Evolutionary conservation across 2,797 vertebrate species (phyloP), one percentile per base, ranked within the genome.

Genomic region (Oophaga sylvatica): DNA sequence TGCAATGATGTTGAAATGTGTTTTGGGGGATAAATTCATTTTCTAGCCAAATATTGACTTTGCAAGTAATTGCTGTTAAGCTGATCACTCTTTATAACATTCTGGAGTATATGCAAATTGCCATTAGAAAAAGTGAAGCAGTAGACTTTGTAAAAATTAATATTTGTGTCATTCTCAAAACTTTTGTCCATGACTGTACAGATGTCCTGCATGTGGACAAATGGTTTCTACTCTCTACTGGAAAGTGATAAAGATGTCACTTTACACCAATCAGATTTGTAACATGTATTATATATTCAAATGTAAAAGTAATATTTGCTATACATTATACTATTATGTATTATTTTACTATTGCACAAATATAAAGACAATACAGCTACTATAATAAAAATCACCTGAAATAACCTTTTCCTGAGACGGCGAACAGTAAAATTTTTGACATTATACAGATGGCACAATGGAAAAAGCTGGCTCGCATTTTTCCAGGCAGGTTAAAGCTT

Each of bases 401-500:
- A 31, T 81, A 62, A 87, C 65, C 78, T 31, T 78, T 56, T 16
- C 7, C 65, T 79, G 1, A 13, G 1, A 57, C 84, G 41, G 5
- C 57, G 5, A 80, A n/a, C 26, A 80, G 65, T 45, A 57, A 16
- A 17, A 48, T 15, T 45, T 41, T 60, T 68, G 17, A 88, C 67
- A 81, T 16, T 59, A 76, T 31, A 56, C 56, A 68, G 16, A 48
- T 81, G 87, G 87, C 78, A 76, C 41, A 48, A 84, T 53, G 22
- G 20, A 78, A 20, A 65, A 22, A 63, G 26, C 45, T 81, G 62
- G 48, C 60, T 77, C 65, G 75, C 75, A 73, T 11, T 4, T 26
- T 35, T 13, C 20, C 17, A 56, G 63, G 17, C 8, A 71, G 59
- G 53, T 73, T 67, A 53, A 59, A 62, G 48, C 63, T 35, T 56